phyloP scores from a whole-genome alignment of 2,888 invertebrate species.

The Dynastes hyllus region DNA sequence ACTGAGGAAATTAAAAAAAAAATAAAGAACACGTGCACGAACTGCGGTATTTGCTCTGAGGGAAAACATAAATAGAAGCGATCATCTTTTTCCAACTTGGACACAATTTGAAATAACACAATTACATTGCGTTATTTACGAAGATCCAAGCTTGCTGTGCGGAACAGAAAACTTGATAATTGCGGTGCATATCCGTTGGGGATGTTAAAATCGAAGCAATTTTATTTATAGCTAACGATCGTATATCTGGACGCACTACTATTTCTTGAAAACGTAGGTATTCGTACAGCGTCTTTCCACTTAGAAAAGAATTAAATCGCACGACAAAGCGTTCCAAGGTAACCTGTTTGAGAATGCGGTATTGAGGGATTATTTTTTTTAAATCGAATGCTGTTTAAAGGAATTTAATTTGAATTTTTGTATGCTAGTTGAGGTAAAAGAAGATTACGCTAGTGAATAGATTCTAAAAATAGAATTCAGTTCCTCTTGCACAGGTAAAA shows the following conservation, averaged over 20 bases:
- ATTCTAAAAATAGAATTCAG: too few species aligned
- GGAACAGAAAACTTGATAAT: conserved; percentile 1
- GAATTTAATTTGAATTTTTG: conserved; percentile 3
- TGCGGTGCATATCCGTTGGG: conserved; percentile 5
- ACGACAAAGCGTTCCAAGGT: neutral
- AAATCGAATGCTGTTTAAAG: neutral
- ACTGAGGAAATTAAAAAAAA: neutral
- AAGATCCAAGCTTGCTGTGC: neutral
- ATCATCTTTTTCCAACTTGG: neutral
- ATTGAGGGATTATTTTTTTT: neutral
- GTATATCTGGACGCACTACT: neutral
- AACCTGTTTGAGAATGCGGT: neutral
- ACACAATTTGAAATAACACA: neutral
- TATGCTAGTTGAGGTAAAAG: too few species aligned
- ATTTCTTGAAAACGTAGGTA: neutral
- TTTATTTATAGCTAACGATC: conserved; percentile 1
- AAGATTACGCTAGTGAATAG: too few species aligned
- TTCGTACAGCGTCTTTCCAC: neutral
- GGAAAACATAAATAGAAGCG: neutral
- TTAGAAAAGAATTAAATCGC: neutral
- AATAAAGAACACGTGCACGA: neutral
- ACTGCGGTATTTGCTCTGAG: neutral
- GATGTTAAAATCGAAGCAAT: conserved; percentile 8
- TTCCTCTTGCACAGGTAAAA: too few species aligned
- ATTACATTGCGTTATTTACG: conserved; percentile 8